phyloP scores from a whole-genome alignment of 2,113 vertebrate species.

The Tiliqua scincoides region DNA sequence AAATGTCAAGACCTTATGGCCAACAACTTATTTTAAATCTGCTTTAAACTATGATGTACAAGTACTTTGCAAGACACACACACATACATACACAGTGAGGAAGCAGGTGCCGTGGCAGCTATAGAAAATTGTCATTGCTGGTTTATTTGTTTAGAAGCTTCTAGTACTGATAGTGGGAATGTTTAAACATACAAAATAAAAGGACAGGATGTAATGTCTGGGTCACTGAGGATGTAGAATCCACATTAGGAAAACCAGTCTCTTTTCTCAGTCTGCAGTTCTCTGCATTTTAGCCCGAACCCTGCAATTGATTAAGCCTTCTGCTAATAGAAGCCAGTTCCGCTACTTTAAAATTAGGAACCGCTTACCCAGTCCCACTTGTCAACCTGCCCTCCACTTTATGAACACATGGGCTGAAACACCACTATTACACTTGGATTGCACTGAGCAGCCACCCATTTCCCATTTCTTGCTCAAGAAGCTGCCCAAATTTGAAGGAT shows the following conservation, averaged over 20 bases:
- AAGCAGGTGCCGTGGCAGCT: background rate
- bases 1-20: background rate
- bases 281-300: background rate
- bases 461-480: background rate
- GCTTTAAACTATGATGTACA: background rate
- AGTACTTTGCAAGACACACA: background rate
- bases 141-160: constrained; percentile 35
- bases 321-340: background rate
- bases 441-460: background rate
- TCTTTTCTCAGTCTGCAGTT: background rate
- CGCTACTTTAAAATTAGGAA: background rate
- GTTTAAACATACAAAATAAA: constrained; percentile 28
- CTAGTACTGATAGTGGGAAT: constrained; percentile 18
- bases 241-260: constrained; percentile 7
- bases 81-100: background rate
- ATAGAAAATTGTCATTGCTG: constrained; percentile 21
- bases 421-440: background rate
- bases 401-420: background rate
- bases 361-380: background rate
- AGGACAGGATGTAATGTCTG: background rate
- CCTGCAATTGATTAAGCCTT: too few species aligned
- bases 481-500: background rate
- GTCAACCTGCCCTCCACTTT: background rate
- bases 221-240: background rate
- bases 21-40: background rate